phyloP scores from a whole-genome alignment of 2,113 vertebrate species.

The Cephalopholis sonnerati region DNA sequence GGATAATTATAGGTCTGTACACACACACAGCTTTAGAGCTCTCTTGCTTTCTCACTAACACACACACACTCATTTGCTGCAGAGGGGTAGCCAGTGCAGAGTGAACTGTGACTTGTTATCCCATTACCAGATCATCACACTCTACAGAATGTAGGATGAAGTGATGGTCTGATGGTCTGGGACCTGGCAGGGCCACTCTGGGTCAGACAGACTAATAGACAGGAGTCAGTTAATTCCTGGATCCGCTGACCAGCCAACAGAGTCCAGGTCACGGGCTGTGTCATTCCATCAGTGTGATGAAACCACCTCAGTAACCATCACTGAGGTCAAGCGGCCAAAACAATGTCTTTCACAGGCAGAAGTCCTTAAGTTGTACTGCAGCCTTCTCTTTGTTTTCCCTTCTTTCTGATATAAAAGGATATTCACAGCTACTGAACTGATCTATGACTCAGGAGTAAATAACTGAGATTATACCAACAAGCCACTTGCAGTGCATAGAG shows the following conservation, averaged over 20 bases:
- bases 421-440: not conserved
- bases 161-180: slow-evolving; percentile 28
- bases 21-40: slow-evolving; percentile 10
- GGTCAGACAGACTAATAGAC: slow-evolving; percentile 66
- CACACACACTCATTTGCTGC: slow-evolving; percentile 7
- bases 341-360: slow-evolving; percentile 18
- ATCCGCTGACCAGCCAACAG: slow-evolving; percentile 11
- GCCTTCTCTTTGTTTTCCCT: not conserved
- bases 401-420: not conserved
- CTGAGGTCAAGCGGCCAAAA: slow-evolving; percentile 7
- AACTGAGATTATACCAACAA: not conserved
- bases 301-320: not conserved
- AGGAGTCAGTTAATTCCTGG: slow-evolving; percentile 28
- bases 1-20: slow-evolving; percentile 90
- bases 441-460: not conserved
- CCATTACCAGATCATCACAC: slow-evolving; percentile 55
- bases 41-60: not conserved
- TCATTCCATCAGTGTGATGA: slow-evolving; percentile 51
- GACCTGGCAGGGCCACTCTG: slow-evolving; percentile 7
- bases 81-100: slow-evolving; percentile 7
- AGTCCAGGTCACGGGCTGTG: slow-evolving; percentile 13
- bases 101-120: slow-evolving; percentile 61
- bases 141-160: slow-evolving; percentile 28
- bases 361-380: not conserved
- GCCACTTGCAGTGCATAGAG: not conserved